Percentiles rank a stretch among this genome's conserved stretches.
These are phyloP conservation scores for Pomacea canaliculata DNA, from an alignment of 2,888 invertebrate genomes.

Conservation along the genomic window DNA sequence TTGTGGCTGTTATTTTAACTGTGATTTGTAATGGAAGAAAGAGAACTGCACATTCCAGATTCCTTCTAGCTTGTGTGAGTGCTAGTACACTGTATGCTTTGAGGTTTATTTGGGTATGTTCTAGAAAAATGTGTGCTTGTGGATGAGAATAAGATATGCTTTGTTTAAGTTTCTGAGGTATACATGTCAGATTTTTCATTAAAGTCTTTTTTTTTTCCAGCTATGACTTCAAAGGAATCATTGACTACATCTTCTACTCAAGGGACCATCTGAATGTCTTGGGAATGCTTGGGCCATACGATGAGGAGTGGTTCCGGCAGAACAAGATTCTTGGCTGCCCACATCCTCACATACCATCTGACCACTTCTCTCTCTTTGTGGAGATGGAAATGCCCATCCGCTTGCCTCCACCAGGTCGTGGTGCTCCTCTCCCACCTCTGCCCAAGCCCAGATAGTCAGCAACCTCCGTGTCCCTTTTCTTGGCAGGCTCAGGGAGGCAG, in stretches of 20 bases:
- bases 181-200: background rate
- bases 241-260: conserved; percentile 99
- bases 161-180: background rate
- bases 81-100: too few species aligned
- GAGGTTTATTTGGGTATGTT: too few species aligned
- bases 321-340: conserved; percentile 98
- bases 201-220: conserved; percentile 72
- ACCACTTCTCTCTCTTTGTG: conserved; percentile 69
- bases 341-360: conserved; percentile 95
- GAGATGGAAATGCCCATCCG: conserved; percentile 65
- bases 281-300: conserved; percentile 93
- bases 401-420: conserved; percentile 17
- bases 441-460: conserved; percentile 24
- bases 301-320: conserved; percentile 82
- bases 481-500: background rate
- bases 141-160: too few species aligned
- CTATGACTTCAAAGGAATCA: conserved; percentile 99
- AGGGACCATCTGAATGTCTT: conserved; percentile 94
- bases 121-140: too few species aligned
- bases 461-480: background rate
- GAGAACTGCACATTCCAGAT: too few species aligned
- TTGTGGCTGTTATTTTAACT: too few species aligned
- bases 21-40: too few species aligned
- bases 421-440: background rate
- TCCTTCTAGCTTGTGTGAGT: too few species aligned